Evolutionary conservation across 2,888 invertebrate genomes (phyloP).

Genomic region (Polydesmus complanatus): DNA sequence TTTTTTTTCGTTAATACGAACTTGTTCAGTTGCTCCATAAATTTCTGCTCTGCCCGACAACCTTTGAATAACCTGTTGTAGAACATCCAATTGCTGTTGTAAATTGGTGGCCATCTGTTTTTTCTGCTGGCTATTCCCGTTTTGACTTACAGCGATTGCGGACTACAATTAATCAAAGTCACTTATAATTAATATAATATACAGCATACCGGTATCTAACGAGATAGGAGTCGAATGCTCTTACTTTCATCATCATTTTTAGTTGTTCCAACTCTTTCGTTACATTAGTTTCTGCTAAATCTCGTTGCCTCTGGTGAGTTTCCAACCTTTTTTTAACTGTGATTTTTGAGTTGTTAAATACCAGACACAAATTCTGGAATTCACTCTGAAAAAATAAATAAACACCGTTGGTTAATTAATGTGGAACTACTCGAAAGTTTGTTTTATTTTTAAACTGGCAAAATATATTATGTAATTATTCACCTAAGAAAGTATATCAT

Average conservation of each 20-base stretch:
- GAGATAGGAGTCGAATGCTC: conserved; percentile 10
- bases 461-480: too few relatives aligned
- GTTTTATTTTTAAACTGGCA: too few relatives aligned
- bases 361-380: neutral
- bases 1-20: too few relatives aligned
- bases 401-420: too few relatives aligned
- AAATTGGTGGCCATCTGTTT: conserved; percentile 30
- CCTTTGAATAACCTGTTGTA: conserved; percentile 34
- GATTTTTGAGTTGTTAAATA: conserved; percentile 26
- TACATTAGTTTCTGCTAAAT: conserved; percentile 45
- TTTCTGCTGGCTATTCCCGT: neutral
- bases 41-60: conserved; percentile 38
- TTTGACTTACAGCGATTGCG: neutral
- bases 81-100: conserved; percentile 37
- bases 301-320: conserved; percentile 41
- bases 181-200: too few relatives aligned
- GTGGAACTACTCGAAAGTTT: too few relatives aligned
- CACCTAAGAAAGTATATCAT: too few relatives aligned
- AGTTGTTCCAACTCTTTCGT: conserved; percentile 40
- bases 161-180: neutral
- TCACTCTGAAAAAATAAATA: neutral
- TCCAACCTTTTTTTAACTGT: conserved; percentile 42
- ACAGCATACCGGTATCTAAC: neutral
- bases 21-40: conserved; percentile 27
- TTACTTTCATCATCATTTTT: conserved; percentile 30